These are phyloP conservation scores for Cantharis rustica DNA, from an alignment of 2,888 invertebrate species.

Conservation along the genomic window DNA sequence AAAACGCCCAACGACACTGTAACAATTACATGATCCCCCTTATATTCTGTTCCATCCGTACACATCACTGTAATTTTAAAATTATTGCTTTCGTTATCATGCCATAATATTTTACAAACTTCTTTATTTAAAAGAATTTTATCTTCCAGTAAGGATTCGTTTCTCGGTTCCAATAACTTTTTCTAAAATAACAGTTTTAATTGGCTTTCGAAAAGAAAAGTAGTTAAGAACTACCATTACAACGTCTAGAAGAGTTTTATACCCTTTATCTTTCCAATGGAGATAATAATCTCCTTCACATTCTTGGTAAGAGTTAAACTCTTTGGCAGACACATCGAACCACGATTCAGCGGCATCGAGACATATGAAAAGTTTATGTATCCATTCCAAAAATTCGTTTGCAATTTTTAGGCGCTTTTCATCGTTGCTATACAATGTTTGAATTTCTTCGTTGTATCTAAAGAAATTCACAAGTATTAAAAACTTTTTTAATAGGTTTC, in stretches of 20 bases:
- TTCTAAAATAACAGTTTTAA: conserved; percentile 38
- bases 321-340: conserved; percentile 67
- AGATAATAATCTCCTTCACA: conserved; percentile 73
- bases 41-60: conserved; percentile 59
- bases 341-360: conserved; percentile 67
- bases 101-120: conserved; percentile 48
- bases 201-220: background rate
- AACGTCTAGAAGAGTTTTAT: conserved; percentile 67
- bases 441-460: conserved; percentile 39
- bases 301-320: conserved; percentile 63
- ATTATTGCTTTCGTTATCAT: conserved; percentile 24
- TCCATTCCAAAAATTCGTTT: conserved; percentile 46
- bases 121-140: conserved; percentile 49
- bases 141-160: conserved; percentile 44
- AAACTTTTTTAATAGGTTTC: background rate
- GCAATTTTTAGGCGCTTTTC: conserved; percentile 34
- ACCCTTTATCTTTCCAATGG: conserved; percentile 78
- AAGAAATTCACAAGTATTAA: conserved; percentile 10
- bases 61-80: conserved; percentile 56
- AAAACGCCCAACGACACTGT: conserved; percentile 74
- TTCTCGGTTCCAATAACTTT: conserved; percentile 43
- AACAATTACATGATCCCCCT: conserved; percentile 68
- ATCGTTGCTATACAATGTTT: conserved; percentile 36
- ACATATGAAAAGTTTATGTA: conserved; percentile 47
- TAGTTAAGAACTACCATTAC: conserved; percentile 61